These are phyloP conservation scores for Gerosis bhagava DNA, from an alignment of 2,888 invertebrate species.

Conservation along the genomic window DNA sequence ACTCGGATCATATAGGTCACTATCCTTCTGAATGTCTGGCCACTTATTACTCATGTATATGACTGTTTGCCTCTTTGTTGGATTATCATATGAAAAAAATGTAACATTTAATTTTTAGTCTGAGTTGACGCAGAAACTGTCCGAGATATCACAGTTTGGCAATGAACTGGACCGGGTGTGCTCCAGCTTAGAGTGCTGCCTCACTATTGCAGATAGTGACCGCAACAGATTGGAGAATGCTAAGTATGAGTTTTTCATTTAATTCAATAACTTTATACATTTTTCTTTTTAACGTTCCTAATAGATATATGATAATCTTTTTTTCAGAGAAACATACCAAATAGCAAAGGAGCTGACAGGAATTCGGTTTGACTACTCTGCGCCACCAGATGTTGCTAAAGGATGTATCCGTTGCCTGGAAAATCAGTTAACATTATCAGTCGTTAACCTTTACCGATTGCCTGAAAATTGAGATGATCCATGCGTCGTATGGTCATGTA, in stretches of 20 bases:
- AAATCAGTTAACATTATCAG: too few relatives aligned
- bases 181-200: slow-evolving; percentile 44
- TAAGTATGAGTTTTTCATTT: slow-evolving; percentile 44
- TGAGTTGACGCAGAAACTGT: slow-evolving; percentile 49
- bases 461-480: too few relatives aligned
- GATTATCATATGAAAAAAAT: too few relatives aligned
- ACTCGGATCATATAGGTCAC: too few relatives aligned
- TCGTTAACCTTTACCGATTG: too few relatives aligned
- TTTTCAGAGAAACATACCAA: slow-evolving; percentile 56
- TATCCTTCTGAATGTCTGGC: too few relatives aligned
- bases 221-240: slow-evolving; percentile 57
- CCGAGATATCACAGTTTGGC: slow-evolving; percentile 44
- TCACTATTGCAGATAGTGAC: slow-evolving; percentile 62
- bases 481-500: too few relatives aligned
- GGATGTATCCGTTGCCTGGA: slow-evolving; percentile 81
- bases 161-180: slow-evolving; percentile 57
- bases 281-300: too few relatives aligned
- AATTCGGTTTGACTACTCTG: slow-evolving; percentile 60
- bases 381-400: slow-evolving; percentile 56
- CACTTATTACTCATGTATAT: too few relatives aligned
- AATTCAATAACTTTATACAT: too few relatives aligned
- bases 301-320: neutral
- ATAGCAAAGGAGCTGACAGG: slow-evolving; percentile 66
- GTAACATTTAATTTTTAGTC: too few relatives aligned
- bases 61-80: too few relatives aligned